Evolutionary conservation across 2,797 vertebrate species (phyloP), one percentile per base, ranked within the genome.

Genomic region (Enteromius radiatus): DNA sequence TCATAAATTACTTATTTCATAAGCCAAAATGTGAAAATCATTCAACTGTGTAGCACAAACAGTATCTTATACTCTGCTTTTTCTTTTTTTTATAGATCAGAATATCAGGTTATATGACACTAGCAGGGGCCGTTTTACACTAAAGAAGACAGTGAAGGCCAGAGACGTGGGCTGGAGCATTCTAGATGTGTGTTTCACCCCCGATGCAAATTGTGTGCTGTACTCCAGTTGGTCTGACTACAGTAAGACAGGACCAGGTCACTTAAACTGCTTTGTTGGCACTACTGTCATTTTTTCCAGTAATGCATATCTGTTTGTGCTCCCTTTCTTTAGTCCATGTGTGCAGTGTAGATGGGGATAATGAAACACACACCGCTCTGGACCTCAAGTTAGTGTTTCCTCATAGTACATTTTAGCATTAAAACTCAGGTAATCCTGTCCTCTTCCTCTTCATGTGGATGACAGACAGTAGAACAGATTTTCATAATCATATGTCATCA

Each of bases 221-320:
- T 98, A 98, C 88, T 98, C 97, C 91, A 98, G 97, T 93, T 98
- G 97, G 97, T 98, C 97, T 82, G 96, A 97, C 92, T 97, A 97
- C 92, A 97, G 97, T 98, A 94, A 97, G 97, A 89, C 83, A 74
- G 10, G n/a, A 15, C 63, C 69, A 82, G 36, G 5, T 67, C 11
- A 49, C 28, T 15, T 52, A 63, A 65, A 14, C n/a, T 38, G 38
- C 9, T 38, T 31, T 76, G 47, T 84, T 84, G 12, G 12, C 54
- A 52, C 10, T 61, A 5, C 41, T 71, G n/a, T 31, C 36, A 47
- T 33, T 67, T 41, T n/a, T 21, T 63, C 2, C 31, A n/a, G 23
- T 68, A 52, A 74, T 52, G 67, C 68, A 31, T 10, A 61, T 71
- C 10, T 23, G 45, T 83, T 3, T 84, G 28, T 86, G 26, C 64